Evolutionary conservation across 37 sponge, comb jelly and placozoan genomes (phyloP).

Genomic region (Axinella damicornis): DNA sequence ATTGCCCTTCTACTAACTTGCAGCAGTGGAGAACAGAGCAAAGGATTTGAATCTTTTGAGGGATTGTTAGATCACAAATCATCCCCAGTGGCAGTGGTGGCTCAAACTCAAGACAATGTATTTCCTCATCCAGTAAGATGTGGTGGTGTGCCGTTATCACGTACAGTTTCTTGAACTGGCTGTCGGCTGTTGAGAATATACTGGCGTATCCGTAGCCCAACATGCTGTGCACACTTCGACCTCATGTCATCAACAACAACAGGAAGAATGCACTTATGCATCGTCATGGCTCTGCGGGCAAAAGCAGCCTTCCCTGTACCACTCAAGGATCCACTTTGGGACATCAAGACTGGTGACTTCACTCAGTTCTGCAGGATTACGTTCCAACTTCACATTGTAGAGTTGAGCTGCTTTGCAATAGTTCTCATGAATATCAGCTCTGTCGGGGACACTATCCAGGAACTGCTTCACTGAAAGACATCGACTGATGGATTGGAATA

Average conservation of each 20-base stretch:
- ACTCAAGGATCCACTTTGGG: background rate
- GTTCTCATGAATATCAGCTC: background rate
- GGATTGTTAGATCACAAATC: too few species aligned
- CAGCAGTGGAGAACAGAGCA: too few species aligned
- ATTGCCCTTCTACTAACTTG: too few species aligned
- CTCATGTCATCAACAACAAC: slow-evolving; percentile 3
- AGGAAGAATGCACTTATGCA: background rate
- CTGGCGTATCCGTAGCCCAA: background rate
- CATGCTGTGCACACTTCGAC: background rate
- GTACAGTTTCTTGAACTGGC: background rate
- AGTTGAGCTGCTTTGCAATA: background rate
- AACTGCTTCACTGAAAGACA: background rate
- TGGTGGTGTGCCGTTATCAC: background rate
- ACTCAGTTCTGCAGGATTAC: background rate
- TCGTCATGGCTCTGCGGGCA: background rate
- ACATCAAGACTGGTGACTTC: background rate
- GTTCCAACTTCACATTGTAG: background rate
- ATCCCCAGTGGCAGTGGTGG: too few species aligned
- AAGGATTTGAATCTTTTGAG: too few species aligned
- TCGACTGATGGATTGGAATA: background rate
- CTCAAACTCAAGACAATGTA: too few species aligned
- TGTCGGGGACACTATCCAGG: background rate
- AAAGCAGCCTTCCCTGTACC: background rate
- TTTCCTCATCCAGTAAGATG: background rate
- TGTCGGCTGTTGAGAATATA: background rate